Evolutionary conservation across 1,140 invertebrate genomes (phyloP), one percentile per base, ranked within the genome.

Genomic region (Lasioglossum albipes): DNA sequence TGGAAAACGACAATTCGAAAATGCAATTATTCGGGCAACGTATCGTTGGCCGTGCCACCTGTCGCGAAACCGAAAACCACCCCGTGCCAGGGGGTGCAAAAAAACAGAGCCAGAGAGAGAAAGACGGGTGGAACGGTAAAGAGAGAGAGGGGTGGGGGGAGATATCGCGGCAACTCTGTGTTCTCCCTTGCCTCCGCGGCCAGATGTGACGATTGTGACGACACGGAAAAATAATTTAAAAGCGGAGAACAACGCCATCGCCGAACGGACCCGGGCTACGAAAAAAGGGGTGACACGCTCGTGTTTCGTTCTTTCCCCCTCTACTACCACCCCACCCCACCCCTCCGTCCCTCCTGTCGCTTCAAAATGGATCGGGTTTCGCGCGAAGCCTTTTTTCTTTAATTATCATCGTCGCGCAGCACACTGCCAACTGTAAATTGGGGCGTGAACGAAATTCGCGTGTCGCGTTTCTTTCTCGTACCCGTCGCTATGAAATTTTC

Each of bases 11-110:
- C 77, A 68, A 88, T 88, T 87, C 66, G 70, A 86, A 87, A 90
- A 89, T 81, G 82, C 84, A 89, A 90, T 90, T 89, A 89, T 90
- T 84, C 78, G 70, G 70, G 65, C 81, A 71, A 67, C 82, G 71
- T 78, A 84, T 79, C 68, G 75, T 76, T 84, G 41, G 45, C 57
- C 36, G 41, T 75, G 71, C 79, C 85, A 84, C 79, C 82, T 80
- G 86, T 87, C 82, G 73, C 79, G 61, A 79, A 82, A 75, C 76
- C 72, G 85, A 82, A 86, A 87, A 86, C 73, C 78, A 49, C 70
- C 80, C 64, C 72, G 54, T 52, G 75, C n/a, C 59, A 41, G 41
- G 12, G 7, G 9, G 27, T 31, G 22, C 12, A 22, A 45, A 22
- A 27, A 61, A 36, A 36, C 59, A 70, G 16, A 36, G 16, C 31